phyloP scores from a whole-genome alignment of 1,140 invertebrate genomes.

The Littorina saxatilis region DNA sequence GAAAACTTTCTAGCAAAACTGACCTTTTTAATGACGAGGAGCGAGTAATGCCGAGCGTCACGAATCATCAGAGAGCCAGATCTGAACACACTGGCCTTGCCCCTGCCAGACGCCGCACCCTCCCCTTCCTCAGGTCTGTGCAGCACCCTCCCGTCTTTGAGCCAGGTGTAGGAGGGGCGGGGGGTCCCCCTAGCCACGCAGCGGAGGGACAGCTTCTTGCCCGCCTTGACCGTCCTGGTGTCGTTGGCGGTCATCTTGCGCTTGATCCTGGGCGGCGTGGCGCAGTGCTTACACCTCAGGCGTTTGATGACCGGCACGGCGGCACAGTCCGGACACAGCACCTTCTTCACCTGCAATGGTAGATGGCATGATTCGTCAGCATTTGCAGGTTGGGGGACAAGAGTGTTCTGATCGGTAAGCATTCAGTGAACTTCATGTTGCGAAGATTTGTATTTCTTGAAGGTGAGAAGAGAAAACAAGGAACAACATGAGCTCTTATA shows the following conservation, averaged over 20 bases:
- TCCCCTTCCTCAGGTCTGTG: neutral
- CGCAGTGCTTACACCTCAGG: constrained; percentile 32
- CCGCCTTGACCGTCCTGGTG: constrained; percentile 13
- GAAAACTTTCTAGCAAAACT: too few relatives aligned
- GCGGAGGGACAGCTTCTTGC: constrained; percentile 16
- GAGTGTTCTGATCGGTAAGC: too few relatives aligned
- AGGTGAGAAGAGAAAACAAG: too few relatives aligned
- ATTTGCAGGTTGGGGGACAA: too few relatives aligned
- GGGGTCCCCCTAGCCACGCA: constrained; percentile 30
- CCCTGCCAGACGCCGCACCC: neutral
- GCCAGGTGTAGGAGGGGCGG: constrained; percentile 19
- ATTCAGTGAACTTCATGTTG: too few relatives aligned
- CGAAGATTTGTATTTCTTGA: too few relatives aligned
- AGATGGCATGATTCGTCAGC: too few relatives aligned
- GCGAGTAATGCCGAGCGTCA: neutral
- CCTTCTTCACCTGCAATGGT: constrained; percentile 17
- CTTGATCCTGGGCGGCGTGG: constrained; percentile 3
- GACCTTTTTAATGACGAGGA: constrained; percentile 18
- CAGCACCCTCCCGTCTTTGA: constrained; percentile 11
- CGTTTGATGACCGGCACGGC: constrained; percentile 21
- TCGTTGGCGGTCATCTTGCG: constrained; percentile 19
- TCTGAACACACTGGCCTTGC: neutral
- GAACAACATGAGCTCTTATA: too few relatives aligned
- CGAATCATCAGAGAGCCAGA: neutral
- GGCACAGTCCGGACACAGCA: constrained; percentile 20